Percentiles rank a stretch among this genome's conserved stretches.
phyloP scores from a whole-genome alignment of 2,113 vertebrate genomes.

The Choloepus hoffmanni region DNA sequence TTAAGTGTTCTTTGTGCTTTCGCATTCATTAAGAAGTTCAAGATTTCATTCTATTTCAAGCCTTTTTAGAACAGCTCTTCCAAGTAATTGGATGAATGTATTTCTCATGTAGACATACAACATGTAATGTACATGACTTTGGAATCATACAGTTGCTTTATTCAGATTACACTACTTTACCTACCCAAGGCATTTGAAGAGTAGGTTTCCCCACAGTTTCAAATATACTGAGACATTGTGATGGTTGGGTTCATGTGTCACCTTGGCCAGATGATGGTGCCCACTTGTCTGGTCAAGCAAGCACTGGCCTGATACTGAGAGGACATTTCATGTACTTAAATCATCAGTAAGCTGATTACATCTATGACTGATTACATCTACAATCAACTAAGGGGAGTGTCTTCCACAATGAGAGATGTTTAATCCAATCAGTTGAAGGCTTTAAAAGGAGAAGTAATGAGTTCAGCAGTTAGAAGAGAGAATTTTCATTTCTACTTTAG shows the following conservation, averaged over 20 bases:
- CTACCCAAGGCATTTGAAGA: not conserved
- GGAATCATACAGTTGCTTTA: not conserved
- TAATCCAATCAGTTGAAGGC: too few relatives aligned
- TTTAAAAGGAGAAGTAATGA: too few relatives aligned
- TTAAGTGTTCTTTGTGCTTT: constrained; percentile 4
- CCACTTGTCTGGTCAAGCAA: too few relatives aligned
- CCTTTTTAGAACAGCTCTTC: not conserved
- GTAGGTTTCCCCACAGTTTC: not conserved
- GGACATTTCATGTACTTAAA: too few relatives aligned
- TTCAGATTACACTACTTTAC: not conserved
- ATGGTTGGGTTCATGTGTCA: not conserved
- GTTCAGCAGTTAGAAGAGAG: too few relatives aligned
- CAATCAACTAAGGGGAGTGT: too few relatives aligned
- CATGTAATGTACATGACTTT: not conserved
- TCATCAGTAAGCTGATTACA: too few relatives aligned
- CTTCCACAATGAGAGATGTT: too few relatives aligned
- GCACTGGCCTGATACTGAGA: too few relatives aligned
- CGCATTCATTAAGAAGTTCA: not conserved
- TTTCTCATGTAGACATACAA: not conserved
- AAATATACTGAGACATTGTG: not conserved
- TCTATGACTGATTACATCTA: too few relatives aligned
- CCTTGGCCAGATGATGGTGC: too few relatives aligned
- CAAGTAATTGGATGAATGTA: not conserved
- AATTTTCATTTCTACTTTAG: too few relatives aligned
- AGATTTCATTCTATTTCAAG: not conserved